Evolutionary conservation across 2,888 invertebrate genomes (phyloP).

Genomic region (Drosophila aldrichi): DNA sequence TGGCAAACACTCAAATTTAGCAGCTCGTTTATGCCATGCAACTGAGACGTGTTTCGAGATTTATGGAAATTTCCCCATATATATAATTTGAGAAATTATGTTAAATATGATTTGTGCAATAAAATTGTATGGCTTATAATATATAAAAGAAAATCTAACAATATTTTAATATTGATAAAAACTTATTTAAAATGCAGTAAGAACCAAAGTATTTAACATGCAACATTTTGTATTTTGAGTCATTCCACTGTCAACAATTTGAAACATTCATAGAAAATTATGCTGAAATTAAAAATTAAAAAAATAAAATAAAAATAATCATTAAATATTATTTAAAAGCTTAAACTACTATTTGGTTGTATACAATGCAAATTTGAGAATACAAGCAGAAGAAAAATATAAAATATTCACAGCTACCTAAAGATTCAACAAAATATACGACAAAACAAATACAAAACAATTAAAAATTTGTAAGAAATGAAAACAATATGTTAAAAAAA

Average conservation of each 20-base stretch:
- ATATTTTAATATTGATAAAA: background rate
- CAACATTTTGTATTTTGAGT: conserved; percentile 3
- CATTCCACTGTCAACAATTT: conserved; percentile 31
- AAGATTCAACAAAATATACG: background rate
- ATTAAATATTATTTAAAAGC: background rate
- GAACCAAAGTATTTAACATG: conserved; percentile 7
- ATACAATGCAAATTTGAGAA: background rate
- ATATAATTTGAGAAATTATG: background rate
- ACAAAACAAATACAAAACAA: background rate
- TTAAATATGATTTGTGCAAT: background rate
- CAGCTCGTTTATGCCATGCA: conserved; percentile 35
- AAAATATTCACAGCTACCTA: background rate
- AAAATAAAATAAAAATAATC: background rate
- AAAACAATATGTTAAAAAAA: background rate
- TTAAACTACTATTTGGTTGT: background rate
- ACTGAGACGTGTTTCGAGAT: conserved; percentile 14
- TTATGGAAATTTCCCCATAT: background rate
- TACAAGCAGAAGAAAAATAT: background rate
- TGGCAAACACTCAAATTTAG: conserved; percentile 41
- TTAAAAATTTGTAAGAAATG: background rate
- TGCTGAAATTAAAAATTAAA: background rate
- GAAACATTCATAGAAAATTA: background rate
- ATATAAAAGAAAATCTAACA: background rate
- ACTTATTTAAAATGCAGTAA: background rate
- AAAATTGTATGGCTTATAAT: background rate